These are phyloP conservation scores for Phrynocephalus versicolor DNA, from an alignment of 2,113 vertebrate genomes.

Conservation along the genomic window DNA sequence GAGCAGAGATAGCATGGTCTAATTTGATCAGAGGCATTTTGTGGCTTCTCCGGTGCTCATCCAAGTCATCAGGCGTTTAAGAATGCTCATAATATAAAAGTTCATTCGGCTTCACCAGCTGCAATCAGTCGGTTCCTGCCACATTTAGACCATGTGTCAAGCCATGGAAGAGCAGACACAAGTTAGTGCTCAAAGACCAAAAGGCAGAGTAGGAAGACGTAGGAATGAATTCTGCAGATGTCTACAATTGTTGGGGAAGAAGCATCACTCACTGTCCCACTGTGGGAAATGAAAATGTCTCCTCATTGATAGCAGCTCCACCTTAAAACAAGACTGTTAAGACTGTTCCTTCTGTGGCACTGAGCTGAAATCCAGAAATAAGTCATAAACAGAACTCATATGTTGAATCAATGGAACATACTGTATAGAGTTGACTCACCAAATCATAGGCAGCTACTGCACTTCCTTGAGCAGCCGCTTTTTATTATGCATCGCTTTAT, in stretches of 20 bases:
- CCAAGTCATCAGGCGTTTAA: slow-evolving; percentile 20
- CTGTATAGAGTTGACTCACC: no score
- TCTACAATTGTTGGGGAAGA: not conserved
- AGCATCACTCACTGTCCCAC: not conserved
- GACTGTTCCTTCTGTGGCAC: not conserved
- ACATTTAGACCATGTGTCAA: slow-evolving; percentile 10
- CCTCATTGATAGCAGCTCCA: not conserved
- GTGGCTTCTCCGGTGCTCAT: slow-evolving; percentile 18
- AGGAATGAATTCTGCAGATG: not conserved
- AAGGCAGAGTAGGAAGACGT: slow-evolving; percentile 17
- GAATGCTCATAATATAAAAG: slow-evolving; percentile 21
- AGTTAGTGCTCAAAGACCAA: slow-evolving; percentile 35
- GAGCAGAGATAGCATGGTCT: slow-evolving; percentile 16
- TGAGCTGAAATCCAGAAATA: no score
- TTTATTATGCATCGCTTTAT: no score
- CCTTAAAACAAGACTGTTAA: not conserved
- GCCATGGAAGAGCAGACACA: not conserved
- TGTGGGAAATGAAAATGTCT: not conserved
- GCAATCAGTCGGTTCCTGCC: slow-evolving; percentile 30
- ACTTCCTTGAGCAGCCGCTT: no score
- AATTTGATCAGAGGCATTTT: slow-evolving; percentile 25
- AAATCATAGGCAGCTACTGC: no score
- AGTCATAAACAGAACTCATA: no score
- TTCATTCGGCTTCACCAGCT: slow-evolving; percentile 37
- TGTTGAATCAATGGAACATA: no score